Percentiles rank a stretch among this genome's conserved stretches.
These are phyloP conservation scores for Lumbricus terrestris DNA, from an alignment of 2,888 invertebrate species.

Conservation along the genomic window DNA sequence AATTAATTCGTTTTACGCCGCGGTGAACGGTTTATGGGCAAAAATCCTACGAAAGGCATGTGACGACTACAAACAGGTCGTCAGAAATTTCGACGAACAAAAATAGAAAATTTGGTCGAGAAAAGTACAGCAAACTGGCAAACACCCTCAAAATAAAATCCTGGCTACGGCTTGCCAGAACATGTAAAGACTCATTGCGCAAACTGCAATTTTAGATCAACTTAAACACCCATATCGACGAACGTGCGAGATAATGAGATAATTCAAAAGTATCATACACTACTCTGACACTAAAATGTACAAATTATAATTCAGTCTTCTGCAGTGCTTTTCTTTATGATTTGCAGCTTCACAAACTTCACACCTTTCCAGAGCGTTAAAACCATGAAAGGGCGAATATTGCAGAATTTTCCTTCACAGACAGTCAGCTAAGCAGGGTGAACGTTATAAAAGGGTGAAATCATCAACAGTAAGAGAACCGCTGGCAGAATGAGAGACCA, in stretches of 20 bases:
- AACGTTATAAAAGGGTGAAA: neutral
- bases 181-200: neutral
- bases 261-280: no score
- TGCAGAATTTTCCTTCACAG: neutral
- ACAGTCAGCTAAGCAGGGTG: neutral
- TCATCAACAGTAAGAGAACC: neutral
- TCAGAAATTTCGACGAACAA: no score
- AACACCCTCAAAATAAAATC: no score
- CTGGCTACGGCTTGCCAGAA: no score
- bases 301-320: conserved; percentile 3
- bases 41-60: no score
- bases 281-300: neutral
- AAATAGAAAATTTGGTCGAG: no score
- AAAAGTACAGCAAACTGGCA: no score
- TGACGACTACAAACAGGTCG: no score
- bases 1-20: no score
- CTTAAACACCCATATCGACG: neutral
- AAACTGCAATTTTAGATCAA: neutral
- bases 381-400: neutral
- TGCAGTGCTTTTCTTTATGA: neutral
- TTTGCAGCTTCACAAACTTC: neutral
- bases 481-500: neutral
- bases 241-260: neutral
- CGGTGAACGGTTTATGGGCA: no score
- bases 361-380: neutral